Percentiles rank a stretch among this genome's conserved stretches.
Conservation (phyloP, 2,888 invertebrate species). For the Lepidochitona cinerea region DNA sequence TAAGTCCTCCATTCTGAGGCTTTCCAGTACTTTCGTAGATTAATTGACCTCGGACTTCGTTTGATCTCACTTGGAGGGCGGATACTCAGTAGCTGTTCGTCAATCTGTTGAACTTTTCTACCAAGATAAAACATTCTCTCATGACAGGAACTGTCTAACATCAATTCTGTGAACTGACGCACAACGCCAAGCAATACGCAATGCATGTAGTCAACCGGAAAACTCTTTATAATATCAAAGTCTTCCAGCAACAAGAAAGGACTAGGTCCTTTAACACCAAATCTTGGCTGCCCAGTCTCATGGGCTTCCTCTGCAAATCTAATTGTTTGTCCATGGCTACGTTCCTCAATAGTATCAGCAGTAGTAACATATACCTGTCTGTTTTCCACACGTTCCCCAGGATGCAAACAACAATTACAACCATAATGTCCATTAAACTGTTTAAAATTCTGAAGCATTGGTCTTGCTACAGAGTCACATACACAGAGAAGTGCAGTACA, state of each 20-base stretch:
- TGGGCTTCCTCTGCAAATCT: not conserved
- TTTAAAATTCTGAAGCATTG: not conserved
- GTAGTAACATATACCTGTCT: not conserved
- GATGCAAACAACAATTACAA: not conserved
- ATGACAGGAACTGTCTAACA: too few relatives aligned
- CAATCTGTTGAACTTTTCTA: not conserved
- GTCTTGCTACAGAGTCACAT: not conserved
- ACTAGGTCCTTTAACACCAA: not conserved
- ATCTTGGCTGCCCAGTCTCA: not conserved
- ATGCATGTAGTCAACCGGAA: not conserved
- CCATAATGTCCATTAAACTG: conserved; percentile 1
- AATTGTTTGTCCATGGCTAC: not conserved
- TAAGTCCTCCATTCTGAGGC: not conserved
- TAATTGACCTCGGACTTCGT: not conserved
- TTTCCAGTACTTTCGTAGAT: not conserved
- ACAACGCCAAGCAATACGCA: not conserved
- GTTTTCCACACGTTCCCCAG: not conserved
- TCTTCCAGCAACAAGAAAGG: not conserved
- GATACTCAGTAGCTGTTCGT: not conserved
- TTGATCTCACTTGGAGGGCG: not conserved
- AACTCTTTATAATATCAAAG: not conserved
- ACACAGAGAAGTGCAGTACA: not conserved
- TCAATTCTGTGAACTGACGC: not conserved
- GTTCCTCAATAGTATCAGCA: not conserved
- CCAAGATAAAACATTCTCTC: not conserved